These are phyloP conservation scores for Phoeniculus purpureus DNA, from an alignment of 2,797 vertebrate species.

Conservation along the genomic window DNA sequence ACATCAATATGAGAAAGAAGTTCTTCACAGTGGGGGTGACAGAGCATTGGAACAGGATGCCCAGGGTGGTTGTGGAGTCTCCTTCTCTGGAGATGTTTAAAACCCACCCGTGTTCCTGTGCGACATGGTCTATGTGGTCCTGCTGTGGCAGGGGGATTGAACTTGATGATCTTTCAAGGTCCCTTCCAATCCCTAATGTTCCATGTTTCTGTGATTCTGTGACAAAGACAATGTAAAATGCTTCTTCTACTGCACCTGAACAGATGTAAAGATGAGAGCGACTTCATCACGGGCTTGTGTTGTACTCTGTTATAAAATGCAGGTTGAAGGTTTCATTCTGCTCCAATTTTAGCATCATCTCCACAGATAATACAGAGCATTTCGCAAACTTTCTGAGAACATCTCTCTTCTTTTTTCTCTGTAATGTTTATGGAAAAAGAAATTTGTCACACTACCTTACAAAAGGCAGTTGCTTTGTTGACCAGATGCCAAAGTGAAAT, in stretches of 20 bases:
- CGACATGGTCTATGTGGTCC: no score
- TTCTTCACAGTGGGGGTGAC: no score
- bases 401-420: not conserved
- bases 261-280: not conserved
- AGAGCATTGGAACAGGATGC: no score
- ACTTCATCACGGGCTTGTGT: not conserved
- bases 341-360: conserved; percentile 25
- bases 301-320: not conserved
- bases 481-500: conserved; percentile 59
- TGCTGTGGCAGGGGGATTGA: no score
- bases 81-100: no score
- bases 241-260: not conserved
- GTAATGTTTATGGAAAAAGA: conserved; percentile 28
- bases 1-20: no score
- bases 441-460: conserved; percentile 39
- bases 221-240: not conserved
- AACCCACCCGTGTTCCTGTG: no score
- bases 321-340: not conserved
- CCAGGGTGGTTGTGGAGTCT: no score
- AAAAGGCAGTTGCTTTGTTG: conserved; percentile 34
- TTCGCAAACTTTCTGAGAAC: not conserved
- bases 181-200: no score
- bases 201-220: not conserved
- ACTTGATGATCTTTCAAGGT: no score
- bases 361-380: not conserved